phyloP scores from a whole-genome alignment of 35 echinoderm and acorn worm genomes.

The Amphiura filiformis region DNA sequence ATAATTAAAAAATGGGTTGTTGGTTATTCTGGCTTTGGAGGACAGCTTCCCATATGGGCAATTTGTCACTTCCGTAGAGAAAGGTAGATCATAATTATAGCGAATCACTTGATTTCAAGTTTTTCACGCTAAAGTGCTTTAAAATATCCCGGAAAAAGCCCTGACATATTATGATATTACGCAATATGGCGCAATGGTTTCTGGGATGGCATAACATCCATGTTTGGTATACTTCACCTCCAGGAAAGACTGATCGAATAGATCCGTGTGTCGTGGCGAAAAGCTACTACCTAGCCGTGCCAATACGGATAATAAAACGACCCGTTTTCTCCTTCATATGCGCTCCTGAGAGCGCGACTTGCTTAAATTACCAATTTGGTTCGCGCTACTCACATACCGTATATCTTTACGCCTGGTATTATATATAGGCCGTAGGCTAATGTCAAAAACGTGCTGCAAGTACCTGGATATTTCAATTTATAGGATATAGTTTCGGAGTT shows the following conservation, averaged over 20 bases:
- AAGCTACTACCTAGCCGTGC: too few species aligned
- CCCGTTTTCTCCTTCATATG: conserved; percentile 11
- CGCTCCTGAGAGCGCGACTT: background rate
- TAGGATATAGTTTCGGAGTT: background rate
- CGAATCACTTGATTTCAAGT: too few species aligned
- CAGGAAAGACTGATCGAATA: background rate
- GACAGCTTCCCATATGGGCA: too few species aligned
- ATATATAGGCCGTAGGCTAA: conserved; percentile 11
- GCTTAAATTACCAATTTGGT: conserved; percentile 8
- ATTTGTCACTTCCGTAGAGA: too few species aligned
- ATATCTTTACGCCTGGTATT: background rate
- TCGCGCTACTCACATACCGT: background rate
- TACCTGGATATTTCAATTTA: conserved; percentile 4
- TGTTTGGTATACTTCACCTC: background rate
- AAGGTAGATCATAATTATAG: too few species aligned
- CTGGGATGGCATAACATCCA: too few species aligned
- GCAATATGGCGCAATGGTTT: too few species aligned
- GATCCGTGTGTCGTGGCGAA: background rate
- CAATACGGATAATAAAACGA: conserved; percentile 11
- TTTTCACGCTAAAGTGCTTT: too few species aligned
- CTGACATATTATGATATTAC: too few species aligned
- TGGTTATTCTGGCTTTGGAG: too few species aligned
- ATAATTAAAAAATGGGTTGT: too few species aligned
- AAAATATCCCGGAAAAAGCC: too few species aligned
- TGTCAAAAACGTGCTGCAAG: background rate